These are phyloP conservation scores for Ischnus inquisitorius DNA, from an alignment of 2,888 invertebrate genomes.

Conservation along the genomic window DNA sequence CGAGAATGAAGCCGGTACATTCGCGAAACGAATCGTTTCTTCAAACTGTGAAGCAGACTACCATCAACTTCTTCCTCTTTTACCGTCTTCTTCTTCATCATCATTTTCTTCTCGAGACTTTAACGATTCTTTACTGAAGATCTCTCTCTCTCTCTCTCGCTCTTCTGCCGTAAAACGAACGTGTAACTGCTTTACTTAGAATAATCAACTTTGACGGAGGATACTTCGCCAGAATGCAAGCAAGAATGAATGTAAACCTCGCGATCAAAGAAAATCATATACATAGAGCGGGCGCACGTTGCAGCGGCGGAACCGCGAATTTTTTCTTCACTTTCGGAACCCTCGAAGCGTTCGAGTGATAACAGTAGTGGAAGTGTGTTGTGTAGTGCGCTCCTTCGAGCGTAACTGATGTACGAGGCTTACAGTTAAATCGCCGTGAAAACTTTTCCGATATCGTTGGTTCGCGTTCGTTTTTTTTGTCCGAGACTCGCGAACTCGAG, in stretches of 20 bases:
- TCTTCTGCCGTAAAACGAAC: background rate
- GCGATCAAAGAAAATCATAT: background rate
- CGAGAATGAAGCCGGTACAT: constrained; percentile 30
- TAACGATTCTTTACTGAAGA: constrained; percentile 53
- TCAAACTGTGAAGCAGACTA: constrained; percentile 49
- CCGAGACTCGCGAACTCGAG: too few species aligned
- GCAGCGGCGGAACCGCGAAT: constrained; percentile 15
- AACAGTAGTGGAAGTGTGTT: constrained; percentile 6
- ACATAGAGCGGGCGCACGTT: background rate
- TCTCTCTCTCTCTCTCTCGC: too few species aligned
- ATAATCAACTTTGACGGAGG: background rate
- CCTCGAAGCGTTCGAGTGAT: constrained; percentile 58
- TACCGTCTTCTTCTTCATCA: constrained; percentile 26
- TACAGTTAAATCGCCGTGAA: background rate
- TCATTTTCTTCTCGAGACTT: constrained; percentile 45
- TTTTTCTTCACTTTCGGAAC: constrained; percentile 62
- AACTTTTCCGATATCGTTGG: background rate
- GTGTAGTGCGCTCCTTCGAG: background rate
- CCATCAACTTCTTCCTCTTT: constrained; percentile 46
- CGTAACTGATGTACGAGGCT: background rate
- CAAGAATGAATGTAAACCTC: background rate
- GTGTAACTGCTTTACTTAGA: constrained; percentile 4
- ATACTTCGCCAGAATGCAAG: background rate
- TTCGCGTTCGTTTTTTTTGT: too few species aligned
- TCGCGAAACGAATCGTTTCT: constrained; percentile 60